Conservation (phyloP, 2,113 vertebrate genomes). For the Cyrtonyx montezumae region DNA sequence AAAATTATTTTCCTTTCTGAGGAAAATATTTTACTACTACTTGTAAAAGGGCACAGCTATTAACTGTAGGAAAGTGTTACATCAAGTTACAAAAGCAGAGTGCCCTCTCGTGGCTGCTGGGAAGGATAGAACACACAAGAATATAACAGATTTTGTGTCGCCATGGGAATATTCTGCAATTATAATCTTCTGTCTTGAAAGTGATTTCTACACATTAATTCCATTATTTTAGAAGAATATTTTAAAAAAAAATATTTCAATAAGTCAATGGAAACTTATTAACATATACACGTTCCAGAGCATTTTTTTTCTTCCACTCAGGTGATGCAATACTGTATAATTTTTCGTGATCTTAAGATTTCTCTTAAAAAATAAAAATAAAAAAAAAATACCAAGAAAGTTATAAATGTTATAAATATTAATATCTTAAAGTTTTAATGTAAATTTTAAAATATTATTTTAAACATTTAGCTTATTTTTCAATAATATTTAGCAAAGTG, state of each 20-base stretch:
- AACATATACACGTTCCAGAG: neutral
- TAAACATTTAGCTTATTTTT: neutral
- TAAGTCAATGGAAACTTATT: neutral
- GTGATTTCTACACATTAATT: neutral
- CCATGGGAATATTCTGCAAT: neutral
- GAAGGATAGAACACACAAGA: neutral
- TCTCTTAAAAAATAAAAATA: neutral
- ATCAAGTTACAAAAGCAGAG: slow-evolving; percentile 63
- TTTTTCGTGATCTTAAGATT: neutral
- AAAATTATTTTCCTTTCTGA: neutral
- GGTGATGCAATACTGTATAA: neutral
- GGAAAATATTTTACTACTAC: neutral
- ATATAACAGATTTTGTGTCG: fast-evolving
- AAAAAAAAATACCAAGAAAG: no score
- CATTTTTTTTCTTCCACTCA: neutral
- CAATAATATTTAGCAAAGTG: neutral
- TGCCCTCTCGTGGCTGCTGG: slow-evolving; percentile 79
- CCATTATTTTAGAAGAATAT: neutral
- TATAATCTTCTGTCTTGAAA: neutral
- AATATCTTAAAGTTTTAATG: neutral
- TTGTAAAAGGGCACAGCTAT: neutral
- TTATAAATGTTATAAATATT: neutral
- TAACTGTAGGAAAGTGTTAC: fast-evolving
- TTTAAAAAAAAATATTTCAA: neutral
- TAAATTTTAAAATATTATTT: neutral